Conservation (phyloP, 2,797 vertebrate genomes). For the Sarcoramphus papa region DNA sequence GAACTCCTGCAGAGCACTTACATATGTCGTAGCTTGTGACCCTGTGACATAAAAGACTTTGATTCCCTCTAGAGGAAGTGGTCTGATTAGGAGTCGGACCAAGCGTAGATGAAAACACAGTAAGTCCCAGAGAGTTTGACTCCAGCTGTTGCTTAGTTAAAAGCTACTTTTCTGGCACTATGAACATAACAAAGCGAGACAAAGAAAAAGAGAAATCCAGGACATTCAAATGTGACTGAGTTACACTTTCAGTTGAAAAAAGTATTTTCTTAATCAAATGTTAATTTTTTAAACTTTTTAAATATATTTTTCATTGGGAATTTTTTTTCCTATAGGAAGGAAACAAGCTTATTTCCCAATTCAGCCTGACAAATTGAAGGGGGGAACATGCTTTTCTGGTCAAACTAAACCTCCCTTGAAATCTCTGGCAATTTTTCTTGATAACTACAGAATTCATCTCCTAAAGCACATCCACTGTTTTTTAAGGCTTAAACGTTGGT, state of each 20-base stretch:
- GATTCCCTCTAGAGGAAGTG: slow-evolving; percentile 26
- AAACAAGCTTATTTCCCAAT: neutral
- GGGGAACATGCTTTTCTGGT: neutral
- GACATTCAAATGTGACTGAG: neutral
- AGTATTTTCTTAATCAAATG: neutral
- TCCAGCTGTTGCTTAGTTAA: slow-evolving; percentile 47
- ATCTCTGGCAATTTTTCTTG: neutral
- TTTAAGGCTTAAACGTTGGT: neutral
- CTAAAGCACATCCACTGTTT: neutral
- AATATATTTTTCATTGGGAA: neutral
- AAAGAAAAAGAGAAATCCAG: neutral
- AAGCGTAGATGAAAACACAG: neutral
- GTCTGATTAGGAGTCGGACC: neutral
- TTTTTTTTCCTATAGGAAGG: neutral
- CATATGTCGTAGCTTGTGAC: slow-evolving; percentile 10
- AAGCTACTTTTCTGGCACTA: slow-evolving; percentile 25
- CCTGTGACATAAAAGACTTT: slow-evolving; percentile 32
- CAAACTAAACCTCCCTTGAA: neutral
- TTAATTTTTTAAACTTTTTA: neutral
- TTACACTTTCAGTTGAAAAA: neutral
- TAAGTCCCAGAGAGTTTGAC: slow-evolving; percentile 13
- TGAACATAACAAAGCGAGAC: neutral
- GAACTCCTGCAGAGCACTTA: slow-evolving; percentile 3
- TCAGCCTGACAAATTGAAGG: neutral
- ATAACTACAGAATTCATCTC: neutral